Percentiles rank a stretch among this genome's conserved stretches.
Conservation (phyloP, 2,113 vertebrate genomes). For the Otocyon megalotis region DNA sequence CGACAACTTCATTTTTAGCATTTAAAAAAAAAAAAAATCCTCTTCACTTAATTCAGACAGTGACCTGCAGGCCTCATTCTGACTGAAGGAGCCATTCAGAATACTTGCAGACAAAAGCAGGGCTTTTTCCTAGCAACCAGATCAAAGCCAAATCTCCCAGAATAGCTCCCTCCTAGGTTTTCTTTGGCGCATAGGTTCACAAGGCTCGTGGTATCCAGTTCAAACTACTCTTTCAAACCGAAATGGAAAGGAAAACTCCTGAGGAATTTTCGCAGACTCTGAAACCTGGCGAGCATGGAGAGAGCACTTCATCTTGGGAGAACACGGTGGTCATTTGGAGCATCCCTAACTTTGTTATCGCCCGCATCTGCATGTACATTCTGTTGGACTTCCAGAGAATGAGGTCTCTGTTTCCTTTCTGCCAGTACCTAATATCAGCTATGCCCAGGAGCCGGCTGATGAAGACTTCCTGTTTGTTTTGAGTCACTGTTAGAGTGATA, state of each 20-base stretch:
- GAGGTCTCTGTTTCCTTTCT: conserved; percentile 90
- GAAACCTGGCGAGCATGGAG: conserved; percentile 50
- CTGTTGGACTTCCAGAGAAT: conserved; percentile 86
- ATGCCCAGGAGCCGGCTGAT: conserved; percentile 92
- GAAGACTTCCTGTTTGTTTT: conserved; percentile 95
- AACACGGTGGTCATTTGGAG: conserved; percentile 76
- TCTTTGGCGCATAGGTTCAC: conserved; percentile 86
- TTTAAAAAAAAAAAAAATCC: conserved; percentile 75
- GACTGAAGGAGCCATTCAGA: conserved; percentile 84
- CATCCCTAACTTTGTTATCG: conserved; percentile 84
- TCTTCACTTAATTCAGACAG: conserved; percentile 84
- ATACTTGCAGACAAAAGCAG: conserved; percentile 82
- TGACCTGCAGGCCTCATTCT: conserved; percentile 84
- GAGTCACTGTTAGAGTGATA: conserved; percentile 94
- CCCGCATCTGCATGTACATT: conserved; percentile 82
- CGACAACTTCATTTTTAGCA: conserved; percentile 82
- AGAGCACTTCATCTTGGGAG: conserved; percentile 75
- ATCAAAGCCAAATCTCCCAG: conserved; percentile 86
- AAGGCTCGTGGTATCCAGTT: conserved; percentile 77
- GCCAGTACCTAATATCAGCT: conserved; percentile 94
- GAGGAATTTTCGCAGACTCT: conserved; percentile 77
- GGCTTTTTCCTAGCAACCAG: conserved; percentile 83
- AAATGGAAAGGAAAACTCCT: conserved; percentile 80
- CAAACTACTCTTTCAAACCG: conserved; percentile 81
- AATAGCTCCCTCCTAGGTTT: conserved; percentile 86